These are phyloP conservation scores for Parnassius glacialis DNA, from an alignment of 2,888 invertebrate genomes.

Conservation along the genomic window DNA sequence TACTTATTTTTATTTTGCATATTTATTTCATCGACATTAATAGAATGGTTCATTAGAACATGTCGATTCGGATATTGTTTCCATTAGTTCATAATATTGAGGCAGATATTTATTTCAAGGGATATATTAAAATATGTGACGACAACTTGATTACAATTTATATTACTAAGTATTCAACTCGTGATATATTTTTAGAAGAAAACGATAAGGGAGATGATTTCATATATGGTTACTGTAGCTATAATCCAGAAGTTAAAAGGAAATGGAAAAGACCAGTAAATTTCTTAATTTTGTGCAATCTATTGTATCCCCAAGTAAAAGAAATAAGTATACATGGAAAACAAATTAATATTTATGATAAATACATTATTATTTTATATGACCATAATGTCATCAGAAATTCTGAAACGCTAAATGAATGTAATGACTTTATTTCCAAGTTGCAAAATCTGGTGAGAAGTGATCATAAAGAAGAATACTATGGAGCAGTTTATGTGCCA, in stretches of 20 bases:
- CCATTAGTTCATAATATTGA: conserved; percentile 40
- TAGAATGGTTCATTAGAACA: conserved; percentile 15
- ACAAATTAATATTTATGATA: conserved; percentile 35
- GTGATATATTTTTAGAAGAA: conserved; percentile 31
- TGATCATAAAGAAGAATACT: conserved; percentile 34
- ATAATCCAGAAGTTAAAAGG: conserved; percentile 28
- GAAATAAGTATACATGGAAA: conserved; percentile 47
- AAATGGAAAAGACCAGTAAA: conserved; percentile 33
- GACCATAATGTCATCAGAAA: conserved; percentile 55
- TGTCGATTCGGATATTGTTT: conserved; percentile 47
- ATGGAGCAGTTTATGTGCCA: conserved; percentile 28
- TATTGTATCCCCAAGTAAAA: conserved; percentile 37
- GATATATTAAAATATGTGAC: conserved; percentile 41
- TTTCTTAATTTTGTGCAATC: conserved; percentile 40
- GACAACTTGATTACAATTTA: conserved; percentile 45
- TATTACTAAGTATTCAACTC: conserved; percentile 47
- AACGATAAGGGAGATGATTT: conserved; percentile 33
- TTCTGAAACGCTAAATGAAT: conserved; percentile 54
- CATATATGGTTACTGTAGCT: conserved; percentile 50
- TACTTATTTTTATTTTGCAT: too few species aligned
- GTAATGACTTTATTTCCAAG: conserved; percentile 48
- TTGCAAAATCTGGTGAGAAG: conserved; percentile 51
- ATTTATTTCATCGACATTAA: background rate
- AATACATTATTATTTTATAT: conserved; percentile 58
- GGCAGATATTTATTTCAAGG: conserved; percentile 49